Conservation (phyloP, 2,113 vertebrate species). For the Etheostoma cragini region DNA sequence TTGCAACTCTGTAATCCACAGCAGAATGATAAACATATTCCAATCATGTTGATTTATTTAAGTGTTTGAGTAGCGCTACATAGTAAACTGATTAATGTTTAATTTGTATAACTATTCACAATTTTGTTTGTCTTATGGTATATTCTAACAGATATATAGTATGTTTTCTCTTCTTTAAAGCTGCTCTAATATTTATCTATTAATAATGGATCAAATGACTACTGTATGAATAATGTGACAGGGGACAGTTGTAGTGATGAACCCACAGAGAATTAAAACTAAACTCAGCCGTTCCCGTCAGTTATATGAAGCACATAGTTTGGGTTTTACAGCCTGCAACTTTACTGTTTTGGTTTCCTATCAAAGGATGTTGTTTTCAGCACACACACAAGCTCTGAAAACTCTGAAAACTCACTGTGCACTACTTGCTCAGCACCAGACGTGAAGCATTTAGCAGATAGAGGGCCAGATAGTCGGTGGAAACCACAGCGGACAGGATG, state of each 20-base stretch:
- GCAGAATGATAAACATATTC: neutral
- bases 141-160: neutral
- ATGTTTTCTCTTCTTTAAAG: neutral
- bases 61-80: neutral
- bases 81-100: neutral
- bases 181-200: neutral
- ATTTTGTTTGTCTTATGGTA: neutral
- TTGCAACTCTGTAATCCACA: neutral
- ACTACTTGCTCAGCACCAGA: neutral
- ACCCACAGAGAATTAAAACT: no score
- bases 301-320: no score
- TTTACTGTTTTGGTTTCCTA: no score
- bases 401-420: neutral
- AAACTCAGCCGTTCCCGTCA: no score
- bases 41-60: neutral
- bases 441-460: neutral
- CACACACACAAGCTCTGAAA: neutral
- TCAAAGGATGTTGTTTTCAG: neutral
- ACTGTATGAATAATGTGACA: no score
- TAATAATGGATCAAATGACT: no score
- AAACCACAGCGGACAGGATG: neutral
- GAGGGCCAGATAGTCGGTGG: neutral
- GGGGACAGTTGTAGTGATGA: no score
- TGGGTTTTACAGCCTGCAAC: no score
- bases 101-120: neutral